Conservation (phyloP, 2,888 invertebrate species). For the Habrosyne pyritoides region DNA sequence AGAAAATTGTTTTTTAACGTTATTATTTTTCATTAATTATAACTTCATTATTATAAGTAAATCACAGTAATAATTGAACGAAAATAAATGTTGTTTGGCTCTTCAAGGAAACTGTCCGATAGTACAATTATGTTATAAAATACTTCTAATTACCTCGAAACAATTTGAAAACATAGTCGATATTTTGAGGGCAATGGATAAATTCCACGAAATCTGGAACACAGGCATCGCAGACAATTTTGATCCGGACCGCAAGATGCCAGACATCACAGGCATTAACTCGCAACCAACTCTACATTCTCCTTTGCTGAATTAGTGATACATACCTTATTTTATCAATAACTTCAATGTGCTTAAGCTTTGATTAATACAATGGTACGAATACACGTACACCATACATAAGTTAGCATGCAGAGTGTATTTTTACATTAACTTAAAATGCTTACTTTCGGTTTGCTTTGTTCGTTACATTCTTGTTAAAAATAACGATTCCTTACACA, state of each 20-base stretch:
- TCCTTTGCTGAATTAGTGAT: background rate
- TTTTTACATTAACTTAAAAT: no score
- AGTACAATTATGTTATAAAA: background rate
- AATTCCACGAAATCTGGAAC: conserved; percentile 45
- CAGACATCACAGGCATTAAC: conserved; percentile 44
- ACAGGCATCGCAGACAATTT: conserved; percentile 40
- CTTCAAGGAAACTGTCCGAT: background rate
- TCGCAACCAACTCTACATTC: conserved; percentile 19
- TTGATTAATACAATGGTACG: no score
- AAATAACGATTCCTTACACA: no score
- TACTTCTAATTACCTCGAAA: background rate
- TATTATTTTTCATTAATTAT: background rate
- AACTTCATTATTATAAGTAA: background rate
- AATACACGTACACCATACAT: no score
- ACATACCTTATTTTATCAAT: background rate
- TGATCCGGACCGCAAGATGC: conserved; percentile 45
- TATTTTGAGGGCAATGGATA: conserved; percentile 12
- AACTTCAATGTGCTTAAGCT: background rate
- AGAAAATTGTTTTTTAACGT: background rate
- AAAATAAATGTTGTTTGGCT: background rate
- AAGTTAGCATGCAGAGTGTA: no score
- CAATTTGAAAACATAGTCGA: background rate
- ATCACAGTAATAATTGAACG: background rate
- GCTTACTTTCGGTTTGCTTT: no score
- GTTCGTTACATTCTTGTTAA: background rate